A percentile compares a stretch with the other conserved stretches of the same genome.
Conservation (phyloP, 2,888 invertebrate species). For the Lepidochrysops patricia region DNA sequence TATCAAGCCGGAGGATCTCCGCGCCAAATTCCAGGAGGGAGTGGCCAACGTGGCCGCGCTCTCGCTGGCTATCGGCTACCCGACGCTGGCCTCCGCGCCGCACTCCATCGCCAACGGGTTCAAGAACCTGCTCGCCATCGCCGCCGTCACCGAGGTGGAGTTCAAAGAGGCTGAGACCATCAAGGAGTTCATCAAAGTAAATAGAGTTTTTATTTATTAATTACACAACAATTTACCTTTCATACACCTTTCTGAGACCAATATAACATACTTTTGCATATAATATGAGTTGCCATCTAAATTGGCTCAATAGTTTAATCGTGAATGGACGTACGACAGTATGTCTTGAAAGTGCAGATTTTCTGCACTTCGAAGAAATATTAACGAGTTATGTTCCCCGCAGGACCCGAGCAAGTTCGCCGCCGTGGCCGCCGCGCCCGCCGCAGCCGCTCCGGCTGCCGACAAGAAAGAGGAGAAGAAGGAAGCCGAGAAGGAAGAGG, state of each 20-base stretch:
- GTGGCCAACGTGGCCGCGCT: slow-evolving; percentile 95
- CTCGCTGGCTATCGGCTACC: slow-evolving; percentile 94
- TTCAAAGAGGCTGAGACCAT: slow-evolving; percentile 96
- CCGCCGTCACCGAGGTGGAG: slow-evolving; percentile 95
- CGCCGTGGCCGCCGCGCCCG: slow-evolving; percentile 77
- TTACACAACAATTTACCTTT: too few relatives aligned
- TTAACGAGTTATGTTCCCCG: not conserved
- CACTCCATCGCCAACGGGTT: slow-evolving; percentile 98
- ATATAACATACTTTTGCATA: too few relatives aligned
- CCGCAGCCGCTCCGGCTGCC: slow-evolving; percentile 77
- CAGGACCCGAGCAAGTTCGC: slow-evolving; percentile 97
- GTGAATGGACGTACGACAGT: too few relatives aligned
- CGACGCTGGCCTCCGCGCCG: slow-evolving; percentile 96
- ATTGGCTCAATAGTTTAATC: too few relatives aligned
- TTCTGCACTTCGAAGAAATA: too few relatives aligned
- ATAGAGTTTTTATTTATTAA: too few relatives aligned
- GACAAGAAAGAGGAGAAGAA: slow-evolving; percentile 79
- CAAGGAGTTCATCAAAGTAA: slow-evolving; percentile 91
- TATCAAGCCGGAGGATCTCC: slow-evolving; percentile 97
- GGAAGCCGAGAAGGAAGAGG: slow-evolving; percentile 87
- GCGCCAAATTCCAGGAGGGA: slow-evolving; percentile 92
- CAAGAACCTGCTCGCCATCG: slow-evolving; percentile 97
- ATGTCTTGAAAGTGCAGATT: too few relatives aligned
- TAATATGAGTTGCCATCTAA: too few relatives aligned
- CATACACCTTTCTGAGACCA: too few relatives aligned